Conservation (phyloP, 2,797 vertebrate genomes). For the Oreochromis mossambicus region DNA sequence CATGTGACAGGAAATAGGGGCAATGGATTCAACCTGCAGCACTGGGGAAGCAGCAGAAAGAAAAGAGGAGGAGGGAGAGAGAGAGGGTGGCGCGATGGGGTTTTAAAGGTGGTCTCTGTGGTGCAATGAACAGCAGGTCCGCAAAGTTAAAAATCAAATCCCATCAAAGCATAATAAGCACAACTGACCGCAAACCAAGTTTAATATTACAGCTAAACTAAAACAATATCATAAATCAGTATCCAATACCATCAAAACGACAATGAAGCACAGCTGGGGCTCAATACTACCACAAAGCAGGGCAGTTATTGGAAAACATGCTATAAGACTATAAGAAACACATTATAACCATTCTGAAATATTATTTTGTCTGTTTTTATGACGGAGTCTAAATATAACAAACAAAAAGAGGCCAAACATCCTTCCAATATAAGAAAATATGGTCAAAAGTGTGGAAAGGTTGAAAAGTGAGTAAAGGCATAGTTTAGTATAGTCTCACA, state of each 20-base stretch:
- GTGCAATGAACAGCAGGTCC: constrained; percentile 38
- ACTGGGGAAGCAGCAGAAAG: constrained; percentile 20
- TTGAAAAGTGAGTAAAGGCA: background rate
- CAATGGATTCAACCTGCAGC: constrained; percentile 78
- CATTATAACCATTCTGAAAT: background rate
- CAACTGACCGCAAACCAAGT: background rate
- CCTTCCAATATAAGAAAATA: background rate
- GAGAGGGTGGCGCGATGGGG: background rate
- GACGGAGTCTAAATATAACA: constrained; percentile 1
- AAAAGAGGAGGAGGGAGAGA: background rate
- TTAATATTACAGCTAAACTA: background rate
- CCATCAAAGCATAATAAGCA: background rate
- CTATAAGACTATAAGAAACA: background rate
- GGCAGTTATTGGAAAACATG: background rate
- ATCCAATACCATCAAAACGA: background rate
- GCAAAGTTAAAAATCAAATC: background rate
- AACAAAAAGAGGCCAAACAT: background rate
- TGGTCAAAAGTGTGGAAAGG: background rate
- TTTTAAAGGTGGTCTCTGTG: constrained; percentile 26
- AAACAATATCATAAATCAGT: background rate
- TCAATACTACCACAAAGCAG: background rate
- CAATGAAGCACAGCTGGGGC: background rate
- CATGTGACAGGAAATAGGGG: constrained; percentile 88
- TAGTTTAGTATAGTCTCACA: background rate
- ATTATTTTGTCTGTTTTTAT: background rate